Percentiles rank a stretch among this genome's conserved stretches.
phyloP scores from a whole-genome alignment of 2,113 vertebrate genomes.

The Tychaedon coryphoeus region DNA sequence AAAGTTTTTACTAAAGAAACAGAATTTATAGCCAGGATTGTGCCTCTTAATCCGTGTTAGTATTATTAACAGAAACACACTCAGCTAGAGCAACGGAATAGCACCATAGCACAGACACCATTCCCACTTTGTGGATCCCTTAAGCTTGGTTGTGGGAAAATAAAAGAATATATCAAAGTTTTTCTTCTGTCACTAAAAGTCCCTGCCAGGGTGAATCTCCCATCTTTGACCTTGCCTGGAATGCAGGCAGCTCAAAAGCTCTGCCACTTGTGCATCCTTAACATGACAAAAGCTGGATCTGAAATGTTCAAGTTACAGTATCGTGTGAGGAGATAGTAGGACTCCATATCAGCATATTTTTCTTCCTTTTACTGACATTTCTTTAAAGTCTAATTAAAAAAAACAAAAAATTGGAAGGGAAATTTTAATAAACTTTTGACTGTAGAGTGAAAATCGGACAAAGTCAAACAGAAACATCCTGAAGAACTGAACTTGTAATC shows the following conservation, averaged over 20 bases:
- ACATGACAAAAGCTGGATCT: background rate
- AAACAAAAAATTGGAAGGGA: background rate
- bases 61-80: background rate
- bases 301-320: background rate
- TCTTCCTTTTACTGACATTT: background rate
- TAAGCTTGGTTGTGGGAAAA: background rate
- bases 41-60: background rate
- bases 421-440: background rate
- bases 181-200: background rate
- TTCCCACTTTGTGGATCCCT: background rate
- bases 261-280: background rate
- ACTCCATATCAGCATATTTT: background rate
- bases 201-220: background rate
- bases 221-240: background rate
- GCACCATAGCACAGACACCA: accelerated
- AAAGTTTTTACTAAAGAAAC: background rate
- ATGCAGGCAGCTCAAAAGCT: background rate
- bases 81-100: background rate
- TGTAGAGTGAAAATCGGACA: background rate
- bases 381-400: background rate
- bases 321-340: background rate
- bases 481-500: accelerated
- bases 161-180: background rate
- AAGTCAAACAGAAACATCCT: background rate
- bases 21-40: background rate